Conservation (phyloP, 2,113 vertebrate genomes). For the Trematocara marginatum region DNA sequence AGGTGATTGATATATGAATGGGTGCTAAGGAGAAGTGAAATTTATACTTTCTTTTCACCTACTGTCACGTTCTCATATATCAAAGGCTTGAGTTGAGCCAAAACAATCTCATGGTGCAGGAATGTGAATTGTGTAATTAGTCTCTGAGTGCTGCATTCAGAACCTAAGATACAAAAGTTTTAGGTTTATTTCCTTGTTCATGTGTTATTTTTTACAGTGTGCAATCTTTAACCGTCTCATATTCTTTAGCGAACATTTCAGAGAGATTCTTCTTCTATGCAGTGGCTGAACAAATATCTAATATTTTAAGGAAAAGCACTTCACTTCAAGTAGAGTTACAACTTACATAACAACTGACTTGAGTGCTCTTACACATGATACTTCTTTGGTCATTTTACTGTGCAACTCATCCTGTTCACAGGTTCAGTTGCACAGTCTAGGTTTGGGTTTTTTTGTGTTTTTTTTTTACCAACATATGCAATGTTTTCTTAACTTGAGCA, state of each 20-base stretch:
- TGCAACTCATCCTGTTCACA: not conserved
- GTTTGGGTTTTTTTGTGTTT: accelerated
- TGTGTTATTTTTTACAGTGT: not conserved
- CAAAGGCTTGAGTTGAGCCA: not conserved
- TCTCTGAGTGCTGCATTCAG: not conserved
- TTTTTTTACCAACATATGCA: not conserved
- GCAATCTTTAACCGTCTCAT: not conserved
- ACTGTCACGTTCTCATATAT: not conserved
- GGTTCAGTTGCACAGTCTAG: not conserved
- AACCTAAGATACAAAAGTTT: not conserved
- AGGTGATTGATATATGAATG: constrained; percentile 26
- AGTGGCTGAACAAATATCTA: not conserved
- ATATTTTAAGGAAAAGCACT: not conserved
- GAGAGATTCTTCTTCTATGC: not conserved
- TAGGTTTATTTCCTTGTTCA: not conserved
- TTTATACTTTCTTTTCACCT: accelerated
- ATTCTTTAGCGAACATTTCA: not conserved
- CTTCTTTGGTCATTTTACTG: not conserved
- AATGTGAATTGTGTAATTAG: not conserved
- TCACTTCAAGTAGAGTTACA: not conserved
- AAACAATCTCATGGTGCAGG: not conserved
- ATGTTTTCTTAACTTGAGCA: not conserved
- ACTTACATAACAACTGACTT: not conserved
- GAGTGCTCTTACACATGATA: not conserved
- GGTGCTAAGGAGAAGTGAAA: not conserved